phyloP scores from a whole-genome alignment of 2,797 vertebrate genomes.

The Alectoris magna region DNA sequence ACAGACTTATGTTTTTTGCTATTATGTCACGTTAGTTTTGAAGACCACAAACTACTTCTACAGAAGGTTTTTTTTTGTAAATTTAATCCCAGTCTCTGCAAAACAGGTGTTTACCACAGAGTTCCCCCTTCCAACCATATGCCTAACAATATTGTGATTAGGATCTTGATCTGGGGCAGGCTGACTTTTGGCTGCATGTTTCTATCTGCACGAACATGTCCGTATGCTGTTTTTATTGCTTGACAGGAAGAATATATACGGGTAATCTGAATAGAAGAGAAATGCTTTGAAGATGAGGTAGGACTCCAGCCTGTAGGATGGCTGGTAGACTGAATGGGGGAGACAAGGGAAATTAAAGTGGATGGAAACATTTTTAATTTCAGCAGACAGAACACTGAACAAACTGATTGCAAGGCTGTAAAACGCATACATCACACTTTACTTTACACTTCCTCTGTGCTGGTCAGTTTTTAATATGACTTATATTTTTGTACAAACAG shows the following conservation, averaged over 20 bases:
- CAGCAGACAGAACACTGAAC: neutral
- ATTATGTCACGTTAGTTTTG: neutral
- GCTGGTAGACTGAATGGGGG: neutral
- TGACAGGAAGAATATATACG: neutral
- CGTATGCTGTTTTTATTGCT: neutral
- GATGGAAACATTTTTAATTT: neutral
- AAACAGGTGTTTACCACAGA: slow-evolving; percentile 50
- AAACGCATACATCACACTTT: neutral
- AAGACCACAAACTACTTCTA: neutral
- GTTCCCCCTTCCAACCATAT: slow-evolving; percentile 2
- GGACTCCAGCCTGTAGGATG: neutral
- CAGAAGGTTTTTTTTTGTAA: slow-evolving; percentile 19
- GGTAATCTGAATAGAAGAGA: neutral
- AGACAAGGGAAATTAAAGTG: neutral
- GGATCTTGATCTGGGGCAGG: slow-evolving; percentile 40
- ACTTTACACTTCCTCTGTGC: neutral
- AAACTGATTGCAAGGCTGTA: neutral
- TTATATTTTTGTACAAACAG: neutral
- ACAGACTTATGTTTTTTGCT: neutral
- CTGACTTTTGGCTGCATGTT: slow-evolving; percentile 46
- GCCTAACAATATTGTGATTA: slow-evolving; percentile 46
- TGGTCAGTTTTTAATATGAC: neutral
- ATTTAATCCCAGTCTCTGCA: slow-evolving; percentile 21
- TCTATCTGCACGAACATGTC: neutral
- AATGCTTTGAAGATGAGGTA: neutral